Percentiles rank a stretch among this genome's conserved stretches.
These are phyloP conservation scores for Laticauda colubrina DNA, from an alignment of 2,113 vertebrate species.

Conservation along the genomic window DNA sequence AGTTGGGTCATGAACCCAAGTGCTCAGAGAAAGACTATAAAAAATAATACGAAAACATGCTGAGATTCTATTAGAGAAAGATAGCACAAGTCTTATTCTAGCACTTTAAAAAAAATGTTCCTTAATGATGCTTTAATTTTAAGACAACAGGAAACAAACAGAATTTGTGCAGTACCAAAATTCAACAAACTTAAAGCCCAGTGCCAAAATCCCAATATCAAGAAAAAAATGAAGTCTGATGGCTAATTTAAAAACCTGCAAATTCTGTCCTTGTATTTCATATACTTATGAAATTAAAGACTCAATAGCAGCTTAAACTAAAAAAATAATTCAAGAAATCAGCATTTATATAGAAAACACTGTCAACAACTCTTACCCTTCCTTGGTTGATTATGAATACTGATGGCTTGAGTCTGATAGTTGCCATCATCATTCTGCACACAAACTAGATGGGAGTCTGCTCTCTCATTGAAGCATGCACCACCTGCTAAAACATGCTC, in stretches of 20 bases:
- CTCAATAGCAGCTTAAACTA: not conserved
- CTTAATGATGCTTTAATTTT: not conserved
- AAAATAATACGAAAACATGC: not conserved
- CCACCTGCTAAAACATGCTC: slow-evolving; percentile 96
- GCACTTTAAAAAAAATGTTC: not conserved
- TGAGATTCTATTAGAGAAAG: not conserved
- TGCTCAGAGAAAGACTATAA: not conserved
- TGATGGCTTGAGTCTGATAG: slow-evolving; percentile 99
- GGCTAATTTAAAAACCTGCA: not conserved
- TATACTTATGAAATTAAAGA: not conserved
- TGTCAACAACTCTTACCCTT: slow-evolving; percentile 77
- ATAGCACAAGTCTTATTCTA: not conserved
- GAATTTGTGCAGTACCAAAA: not conserved
- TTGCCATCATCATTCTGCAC: slow-evolving; percentile 98
- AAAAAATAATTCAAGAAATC: not conserved
- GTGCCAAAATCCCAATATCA: not conserved
- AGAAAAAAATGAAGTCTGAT: not conserved
- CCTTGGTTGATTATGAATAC: slow-evolving; percentile 94
- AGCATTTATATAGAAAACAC: accelerated
- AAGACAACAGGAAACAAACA: not conserved
- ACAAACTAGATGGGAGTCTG: slow-evolving; percentile 95
- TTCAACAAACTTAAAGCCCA: not conserved
- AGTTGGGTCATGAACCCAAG: not conserved
- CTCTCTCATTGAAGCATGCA: slow-evolving; percentile 92
- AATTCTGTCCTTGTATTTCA: not conserved